Percentiles rank a stretch among this genome's conserved stretches.
These are phyloP conservation scores for Drosophila macrothrix DNA, from an alignment of 2,888 invertebrate species.

Conservation along the genomic window DNA sequence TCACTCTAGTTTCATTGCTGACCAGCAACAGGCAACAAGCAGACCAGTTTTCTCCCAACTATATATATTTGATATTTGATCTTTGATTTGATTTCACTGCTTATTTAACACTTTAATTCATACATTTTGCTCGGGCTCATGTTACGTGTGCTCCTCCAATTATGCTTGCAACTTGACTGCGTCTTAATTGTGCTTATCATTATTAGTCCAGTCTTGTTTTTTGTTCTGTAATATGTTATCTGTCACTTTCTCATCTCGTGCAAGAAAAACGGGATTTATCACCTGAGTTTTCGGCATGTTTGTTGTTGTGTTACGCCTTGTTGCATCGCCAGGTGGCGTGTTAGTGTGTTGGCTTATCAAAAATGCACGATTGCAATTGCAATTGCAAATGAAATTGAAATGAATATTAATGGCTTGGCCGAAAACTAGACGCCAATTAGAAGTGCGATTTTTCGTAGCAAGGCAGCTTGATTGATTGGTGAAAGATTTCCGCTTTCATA, in stretches of 20 bases:
- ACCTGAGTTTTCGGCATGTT: constrained; percentile 2
- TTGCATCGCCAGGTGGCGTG: constrained; percentile 44
- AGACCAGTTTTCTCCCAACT: background rate
- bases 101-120: background rate
- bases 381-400: background rate
- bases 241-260: constrained; percentile 6
- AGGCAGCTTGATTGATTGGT: constrained; percentile 67
- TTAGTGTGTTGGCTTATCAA: background rate
- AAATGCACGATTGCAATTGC: background rate
- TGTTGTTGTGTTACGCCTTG: constrained; percentile 32
- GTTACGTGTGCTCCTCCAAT: background rate
- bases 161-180: background rate
- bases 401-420: constrained; percentile 9
- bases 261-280: background rate
- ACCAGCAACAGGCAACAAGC: background rate
- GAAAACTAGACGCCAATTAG: constrained; percentile 14
- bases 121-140: background rate
- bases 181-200: background rate
- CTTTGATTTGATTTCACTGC: background rate
- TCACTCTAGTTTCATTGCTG: background rate
- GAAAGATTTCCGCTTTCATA: constrained; percentile 78
- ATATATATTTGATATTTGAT: too few species aligned
- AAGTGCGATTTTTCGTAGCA: constrained; percentile 34
- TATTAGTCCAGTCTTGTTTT: background rate
- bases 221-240: constrained; percentile 8